Evolutionary conservation across 53 echinoderm and acorn worm genomes (phyloP), one percentile per base, ranked within the genome.

Genomic region (Patiria pectinifera): DNA sequence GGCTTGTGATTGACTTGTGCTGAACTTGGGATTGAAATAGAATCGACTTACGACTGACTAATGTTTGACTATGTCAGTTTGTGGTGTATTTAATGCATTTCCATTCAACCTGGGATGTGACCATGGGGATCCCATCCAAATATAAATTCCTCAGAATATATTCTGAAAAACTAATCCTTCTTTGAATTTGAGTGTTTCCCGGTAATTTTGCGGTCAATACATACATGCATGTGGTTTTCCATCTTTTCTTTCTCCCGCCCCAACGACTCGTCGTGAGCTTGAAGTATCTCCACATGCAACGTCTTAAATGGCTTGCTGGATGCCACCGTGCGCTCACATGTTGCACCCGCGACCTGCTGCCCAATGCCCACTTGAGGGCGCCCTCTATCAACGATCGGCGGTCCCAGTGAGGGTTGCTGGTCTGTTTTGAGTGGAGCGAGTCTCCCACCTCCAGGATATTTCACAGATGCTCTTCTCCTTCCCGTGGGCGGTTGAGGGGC

Each of bases 261-360:
- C 48, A 92, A 14, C 16, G 94, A 72, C 75, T 91, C 85, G 35
- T 93, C 95, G 25, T 95, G 92, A 19, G 93, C 94, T 75, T 94
- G 92, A 76, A 97, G 82, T 93, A 97, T 94, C 13, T 93, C 84
- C 43, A 23, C 47, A 48, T 97, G 98, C 6, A 92, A 61, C 18
- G 93, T 95, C 12, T 91, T 82, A 3, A 83, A 18, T 72, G 44
- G 72, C 12, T 80, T 4, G 5, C 79, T 83, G 22, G 6, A 13
- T 10, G 19, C 18, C 71, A 26, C 2, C 12, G 71, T 26, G 14
- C 45, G 91, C 8, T 91, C 71, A 71, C 58, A 71, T 26, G 62
- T 44, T 44, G 16, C 19, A 22, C 46, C 83, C 25, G 62, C 72
- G 10, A 59, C 43, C 45, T 63, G 35, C n/a, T 72, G 59, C 6